Evolutionary conservation across 1,140 invertebrate species (phyloP), one percentile per base, ranked within the genome.

Genomic region (Capitella teleta): DNA sequence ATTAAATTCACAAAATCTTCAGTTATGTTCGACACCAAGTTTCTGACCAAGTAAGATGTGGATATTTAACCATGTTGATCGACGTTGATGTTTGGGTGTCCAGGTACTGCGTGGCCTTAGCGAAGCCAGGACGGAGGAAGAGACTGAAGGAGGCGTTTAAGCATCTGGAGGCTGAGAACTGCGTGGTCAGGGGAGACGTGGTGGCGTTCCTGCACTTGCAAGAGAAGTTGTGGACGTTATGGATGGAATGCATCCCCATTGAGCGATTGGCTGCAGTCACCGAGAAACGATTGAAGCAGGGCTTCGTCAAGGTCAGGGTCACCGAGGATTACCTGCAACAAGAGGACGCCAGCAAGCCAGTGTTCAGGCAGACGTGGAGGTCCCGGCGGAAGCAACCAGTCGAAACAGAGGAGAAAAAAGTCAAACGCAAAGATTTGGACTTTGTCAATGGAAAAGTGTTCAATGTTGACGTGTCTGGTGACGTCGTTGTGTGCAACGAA

Each of bases 31-130:
- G 66, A 68, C 36, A 59, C 64, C 6, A 68, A 62, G 54, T 49
- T 49, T 19, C 47, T 68, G 14, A 50, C 57, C 32, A 62, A 55
- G 67, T 70, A 57, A 51, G 54, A 14, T 12, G 5, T 34, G 10
- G 32, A 12, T 34, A 1, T 34, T 34, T 12, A 34, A 10, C 38
- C 19, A 40, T 40, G 21, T 3, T 18, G 5, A 3, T 18, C 6
- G 14, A 21, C 42, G 5, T 25, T 26, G 4, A 14, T 44, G 19
- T 40, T 2, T 16, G 38, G n/a, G n/a, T n/a, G n/a, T 12, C 18
- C 57, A 70, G 67, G 32, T 68, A 62, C 48, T 67, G 66, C 53
- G 61, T 70, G 2, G 59, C 57, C 2, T 51, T 62, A 30, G 53
- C 57, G 1, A 61, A 62, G 28, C 62, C 62, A n/a, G 60, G 58